These are phyloP conservation scores for Noctilio leporinus DNA, from an alignment of 2,113 vertebrate genomes.

Conservation along the genomic window DNA sequence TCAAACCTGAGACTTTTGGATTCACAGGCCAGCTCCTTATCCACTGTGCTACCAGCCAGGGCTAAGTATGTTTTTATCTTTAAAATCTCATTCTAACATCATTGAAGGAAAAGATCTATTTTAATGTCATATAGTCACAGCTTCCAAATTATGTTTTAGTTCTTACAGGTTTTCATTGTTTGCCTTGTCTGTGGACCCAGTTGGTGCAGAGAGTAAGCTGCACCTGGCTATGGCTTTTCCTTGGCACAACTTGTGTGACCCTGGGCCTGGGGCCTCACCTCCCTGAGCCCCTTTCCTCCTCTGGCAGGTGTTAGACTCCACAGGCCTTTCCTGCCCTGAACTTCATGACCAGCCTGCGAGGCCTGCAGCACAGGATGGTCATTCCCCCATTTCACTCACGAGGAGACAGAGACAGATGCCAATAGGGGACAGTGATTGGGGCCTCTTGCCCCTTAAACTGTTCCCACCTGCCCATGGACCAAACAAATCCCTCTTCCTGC, in stretches of 20 bases:
- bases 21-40: no score
- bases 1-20: no score
- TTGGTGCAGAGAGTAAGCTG: not conserved
- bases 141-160: not conserved
- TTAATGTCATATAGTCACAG: not conserved
- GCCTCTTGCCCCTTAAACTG: accelerated
- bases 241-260: not conserved
- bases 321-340: not conserved
- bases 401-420: not conserved
- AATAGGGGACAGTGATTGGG: no score
- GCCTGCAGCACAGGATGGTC: not conserved
- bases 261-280: not conserved
- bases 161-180: not conserved
- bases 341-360: not conserved
- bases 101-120: no score
- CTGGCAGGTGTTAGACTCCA: not conserved
- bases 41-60: no score
- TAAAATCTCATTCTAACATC: no score
- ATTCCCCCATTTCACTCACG: no score
- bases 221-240: not conserved
- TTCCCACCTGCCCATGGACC: no score
- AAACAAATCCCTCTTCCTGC: not conserved
- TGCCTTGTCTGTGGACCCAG: not conserved
- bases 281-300: not conserved
- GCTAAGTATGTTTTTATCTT: no score